A percentile compares a stretch with the other conserved stretches of the same genome.
These are phyloP conservation scores for Heliconius ismenius DNA, from an alignment of 2,888 invertebrate genomes.

Conservation along the genomic window DNA sequence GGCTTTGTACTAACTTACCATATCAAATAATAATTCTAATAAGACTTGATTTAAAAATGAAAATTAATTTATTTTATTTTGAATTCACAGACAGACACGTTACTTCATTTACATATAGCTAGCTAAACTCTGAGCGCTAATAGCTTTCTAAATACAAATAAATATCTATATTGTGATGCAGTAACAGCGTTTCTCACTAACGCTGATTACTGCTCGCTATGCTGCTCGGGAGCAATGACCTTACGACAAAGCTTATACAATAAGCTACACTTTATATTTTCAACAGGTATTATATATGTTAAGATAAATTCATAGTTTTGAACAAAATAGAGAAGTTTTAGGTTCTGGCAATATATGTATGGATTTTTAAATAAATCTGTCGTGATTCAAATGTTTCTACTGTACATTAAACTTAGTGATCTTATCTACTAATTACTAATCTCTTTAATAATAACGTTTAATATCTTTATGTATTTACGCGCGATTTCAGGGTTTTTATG, in stretches of 20 bases:
- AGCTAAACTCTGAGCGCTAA: slow-evolving; percentile 1
- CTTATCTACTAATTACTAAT: no score
- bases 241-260: background rate
- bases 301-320: background rate
- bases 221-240: slow-evolving; percentile 1
- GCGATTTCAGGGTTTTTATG: background rate
- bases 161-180: slow-evolving; percentile 16
- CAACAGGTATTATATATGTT: background rate
- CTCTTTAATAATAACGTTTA: background rate
- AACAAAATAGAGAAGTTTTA: no score
- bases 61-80: background rate
- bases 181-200: slow-evolving; percentile 5
- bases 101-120: background rate
- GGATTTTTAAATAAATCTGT: background rate
- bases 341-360: background rate
- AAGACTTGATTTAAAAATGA: background rate
- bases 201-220: slow-evolving; percentile 1
- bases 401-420: background rate
- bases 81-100: background rate
- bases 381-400: background rate
- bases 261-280: background rate
- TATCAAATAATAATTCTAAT: background rate
- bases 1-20: background rate
- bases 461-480: background rate
- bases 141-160: slow-evolving; percentile 20